These are phyloP conservation scores for Myotis myotis DNA, from an alignment of 2,797 vertebrate genomes.

Conservation along the genomic window DNA sequence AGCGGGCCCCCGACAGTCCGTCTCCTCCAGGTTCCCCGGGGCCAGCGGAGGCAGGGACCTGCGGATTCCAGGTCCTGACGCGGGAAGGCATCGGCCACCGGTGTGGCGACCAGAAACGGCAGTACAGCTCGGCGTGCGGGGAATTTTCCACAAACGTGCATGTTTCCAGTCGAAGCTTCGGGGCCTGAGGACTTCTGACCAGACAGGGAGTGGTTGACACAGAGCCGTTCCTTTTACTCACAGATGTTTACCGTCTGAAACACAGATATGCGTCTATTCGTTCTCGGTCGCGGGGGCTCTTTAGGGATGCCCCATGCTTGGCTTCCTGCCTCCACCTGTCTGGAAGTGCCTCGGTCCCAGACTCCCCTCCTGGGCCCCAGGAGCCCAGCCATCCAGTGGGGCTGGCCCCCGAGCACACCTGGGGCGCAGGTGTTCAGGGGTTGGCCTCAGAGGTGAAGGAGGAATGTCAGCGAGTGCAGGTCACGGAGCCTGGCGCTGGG, in stretches of 20 bases:
- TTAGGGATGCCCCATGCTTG: not conserved
- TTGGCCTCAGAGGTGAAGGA: not conserved
- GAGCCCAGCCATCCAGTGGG: not conserved
- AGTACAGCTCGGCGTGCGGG: not conserved
- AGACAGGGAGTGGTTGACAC: rapidly evolving
- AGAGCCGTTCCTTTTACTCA: not conserved
- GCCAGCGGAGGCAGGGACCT: not conserved
- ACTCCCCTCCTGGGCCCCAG: not conserved
- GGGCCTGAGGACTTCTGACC: not conserved
- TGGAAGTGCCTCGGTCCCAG: not conserved
- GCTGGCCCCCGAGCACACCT: not conserved
- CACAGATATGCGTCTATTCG: not conserved
- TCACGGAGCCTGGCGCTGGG: not conserved
- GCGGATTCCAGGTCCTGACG: not conserved
- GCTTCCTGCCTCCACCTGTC: not conserved
- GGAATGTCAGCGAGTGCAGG: not conserved
- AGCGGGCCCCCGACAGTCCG: not conserved
- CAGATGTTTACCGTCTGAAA: not conserved
- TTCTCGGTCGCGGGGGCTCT: not conserved
- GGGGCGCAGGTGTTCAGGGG: not conserved
- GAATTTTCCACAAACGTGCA: rapidly evolving
- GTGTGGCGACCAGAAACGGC: not conserved
- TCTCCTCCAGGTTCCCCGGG: not conserved
- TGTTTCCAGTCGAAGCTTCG: not conserved
- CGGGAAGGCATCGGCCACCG: not conserved